Evolutionary conservation across 2,113 vertebrate species (phyloP).

Genomic region (Puma concolor): DNA sequence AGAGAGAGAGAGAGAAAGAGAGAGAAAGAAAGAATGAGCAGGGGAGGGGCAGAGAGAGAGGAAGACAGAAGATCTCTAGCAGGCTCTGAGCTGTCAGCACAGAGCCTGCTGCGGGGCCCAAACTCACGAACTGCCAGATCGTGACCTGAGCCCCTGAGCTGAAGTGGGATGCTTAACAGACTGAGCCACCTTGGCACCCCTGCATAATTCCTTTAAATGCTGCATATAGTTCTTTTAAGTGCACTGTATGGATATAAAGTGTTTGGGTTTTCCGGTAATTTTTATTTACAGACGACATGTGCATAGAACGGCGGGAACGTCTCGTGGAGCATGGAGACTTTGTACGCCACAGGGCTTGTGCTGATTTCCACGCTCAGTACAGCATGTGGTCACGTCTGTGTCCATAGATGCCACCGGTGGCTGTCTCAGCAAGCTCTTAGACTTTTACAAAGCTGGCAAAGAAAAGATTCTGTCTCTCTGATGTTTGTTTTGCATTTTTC

Average conservation of each 20-base stretch:
- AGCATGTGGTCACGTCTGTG: too few relatives aligned
- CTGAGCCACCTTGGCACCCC: too few relatives aligned
- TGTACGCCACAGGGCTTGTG: background rate
- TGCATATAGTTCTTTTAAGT: background rate
- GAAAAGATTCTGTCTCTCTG: background rate
- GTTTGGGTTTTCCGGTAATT: background rate
- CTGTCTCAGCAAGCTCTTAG: background rate
- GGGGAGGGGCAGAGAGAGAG: too few relatives aligned
- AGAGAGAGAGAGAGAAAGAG: too few relatives aligned
- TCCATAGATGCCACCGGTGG: too few relatives aligned
- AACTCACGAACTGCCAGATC: too few relatives aligned
- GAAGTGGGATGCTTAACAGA: too few relatives aligned
- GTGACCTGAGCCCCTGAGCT: too few relatives aligned
- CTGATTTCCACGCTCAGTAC: rapidly evolving
- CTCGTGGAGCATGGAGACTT: background rate
- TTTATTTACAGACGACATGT: background rate
- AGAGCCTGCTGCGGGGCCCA: too few relatives aligned
- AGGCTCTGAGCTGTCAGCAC: too few relatives aligned
- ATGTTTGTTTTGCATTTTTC: background rate
- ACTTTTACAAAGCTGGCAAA: background rate
- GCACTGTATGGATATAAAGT: background rate
- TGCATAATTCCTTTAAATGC: background rate
- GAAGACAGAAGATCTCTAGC: too few relatives aligned
- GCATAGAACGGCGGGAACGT: background rate
- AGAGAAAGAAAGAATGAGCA: too few relatives aligned